A percentile compares a stretch with the other conserved stretches of the same genome.
Conservation (phyloP, 1,140 invertebrate genomes). For the Drosophila pallidifrons region DNA sequence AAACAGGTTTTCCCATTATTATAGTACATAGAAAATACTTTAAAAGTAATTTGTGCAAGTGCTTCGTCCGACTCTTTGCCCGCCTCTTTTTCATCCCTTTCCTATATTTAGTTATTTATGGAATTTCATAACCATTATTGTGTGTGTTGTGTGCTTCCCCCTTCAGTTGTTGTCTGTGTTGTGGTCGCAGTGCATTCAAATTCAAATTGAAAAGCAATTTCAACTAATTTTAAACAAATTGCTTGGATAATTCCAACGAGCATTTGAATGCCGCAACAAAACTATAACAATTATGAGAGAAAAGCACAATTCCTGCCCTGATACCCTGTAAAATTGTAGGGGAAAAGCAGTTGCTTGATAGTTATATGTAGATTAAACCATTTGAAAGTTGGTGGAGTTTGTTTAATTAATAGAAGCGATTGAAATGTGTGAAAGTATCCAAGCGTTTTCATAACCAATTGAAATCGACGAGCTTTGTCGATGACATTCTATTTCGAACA, state of each 20-base stretch:
- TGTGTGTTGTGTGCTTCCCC: neutral
- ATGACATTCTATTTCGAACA: neutral
- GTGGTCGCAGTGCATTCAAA: constrained; percentile 15
- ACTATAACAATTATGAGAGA: too few species aligned
- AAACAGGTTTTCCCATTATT: neutral
- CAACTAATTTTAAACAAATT: constrained; percentile 74
- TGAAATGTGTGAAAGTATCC: neutral
- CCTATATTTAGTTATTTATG: constrained; percentile 18
- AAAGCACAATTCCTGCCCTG: too few species aligned
- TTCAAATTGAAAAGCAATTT: constrained; percentile 60
- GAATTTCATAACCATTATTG: constrained; percentile 28
- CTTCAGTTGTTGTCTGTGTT: neutral
- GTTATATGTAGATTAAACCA: too few species aligned
- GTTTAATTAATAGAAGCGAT: neutral
- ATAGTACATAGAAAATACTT: constrained; percentile 11
- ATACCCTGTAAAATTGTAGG: too few species aligned
- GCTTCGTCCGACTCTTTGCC: neutral
- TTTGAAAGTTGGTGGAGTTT: too few species aligned
- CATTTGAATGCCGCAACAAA: constrained; percentile 46
- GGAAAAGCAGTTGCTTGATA: too few species aligned
- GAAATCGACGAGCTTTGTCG: constrained; percentile 2
- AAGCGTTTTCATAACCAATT: neutral
- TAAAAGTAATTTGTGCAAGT: constrained; percentile 23
- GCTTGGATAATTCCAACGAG: constrained; percentile 58
- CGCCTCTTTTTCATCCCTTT: neutral